These are phyloP conservation scores for Thinocorus orbignyianus DNA, from an alignment of 2,113 vertebrate species.

Conservation along the genomic window DNA sequence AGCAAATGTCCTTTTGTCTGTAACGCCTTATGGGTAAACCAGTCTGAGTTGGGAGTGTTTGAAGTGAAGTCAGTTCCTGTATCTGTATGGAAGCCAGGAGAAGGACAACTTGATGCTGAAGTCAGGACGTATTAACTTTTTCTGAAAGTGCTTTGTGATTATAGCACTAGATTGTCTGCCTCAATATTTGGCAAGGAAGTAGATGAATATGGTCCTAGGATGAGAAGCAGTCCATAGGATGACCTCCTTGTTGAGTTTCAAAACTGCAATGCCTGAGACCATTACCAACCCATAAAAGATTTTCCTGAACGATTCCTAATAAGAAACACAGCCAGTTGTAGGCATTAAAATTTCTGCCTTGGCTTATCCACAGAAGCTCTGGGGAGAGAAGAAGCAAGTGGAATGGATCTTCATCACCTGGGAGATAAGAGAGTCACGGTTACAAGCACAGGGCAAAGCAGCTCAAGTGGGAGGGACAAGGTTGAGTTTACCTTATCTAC, in stretches of 20 bases:
- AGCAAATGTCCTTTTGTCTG: background rate
- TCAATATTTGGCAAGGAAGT: background rate
- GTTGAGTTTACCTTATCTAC: background rate
- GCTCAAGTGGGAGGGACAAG: background rate
- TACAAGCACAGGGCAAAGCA: background rate
- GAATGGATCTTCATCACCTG: background rate
- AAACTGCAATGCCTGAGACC: background rate
- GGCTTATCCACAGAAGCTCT: background rate
- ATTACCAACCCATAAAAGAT: background rate
- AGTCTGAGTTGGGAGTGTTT: background rate
- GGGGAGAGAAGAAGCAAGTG: background rate
- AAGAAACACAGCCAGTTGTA: background rate
- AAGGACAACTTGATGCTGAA: background rate
- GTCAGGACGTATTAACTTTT: background rate
- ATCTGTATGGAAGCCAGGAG: background rate
- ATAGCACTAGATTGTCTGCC: background rate
- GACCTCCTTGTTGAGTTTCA: background rate
- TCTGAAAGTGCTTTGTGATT: background rate
- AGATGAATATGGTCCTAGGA: background rate
- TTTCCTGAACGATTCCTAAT: background rate
- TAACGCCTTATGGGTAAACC: rapidly evolving
- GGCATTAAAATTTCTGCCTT: background rate
- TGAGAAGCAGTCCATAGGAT: background rate
- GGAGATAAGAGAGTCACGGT: background rate
- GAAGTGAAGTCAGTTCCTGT: background rate